Evolutionary conservation across 2,888 invertebrate species (phyloP).

Genomic region (Serripes groenlandicus): DNA sequence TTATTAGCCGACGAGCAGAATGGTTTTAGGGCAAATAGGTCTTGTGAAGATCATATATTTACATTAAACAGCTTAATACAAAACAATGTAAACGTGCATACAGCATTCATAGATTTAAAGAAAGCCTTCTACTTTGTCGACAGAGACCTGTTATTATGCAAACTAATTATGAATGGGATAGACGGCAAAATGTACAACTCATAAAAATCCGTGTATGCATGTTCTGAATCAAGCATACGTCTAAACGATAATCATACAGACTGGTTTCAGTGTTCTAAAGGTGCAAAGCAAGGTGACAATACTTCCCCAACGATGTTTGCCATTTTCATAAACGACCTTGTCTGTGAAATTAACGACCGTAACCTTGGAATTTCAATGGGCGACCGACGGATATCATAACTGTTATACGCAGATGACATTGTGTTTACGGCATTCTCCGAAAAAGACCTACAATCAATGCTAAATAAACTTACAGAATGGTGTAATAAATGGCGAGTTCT

Average conservation of each 20-base stretch:
- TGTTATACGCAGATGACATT: conserved; percentile 46
- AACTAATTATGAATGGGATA: conserved; percentile 31
- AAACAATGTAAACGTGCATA: conserved; percentile 13
- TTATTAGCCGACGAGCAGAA: no score
- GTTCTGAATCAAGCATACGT: background rate
- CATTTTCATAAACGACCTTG: conserved; percentile 37
- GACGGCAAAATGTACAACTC: conserved; percentile 43
- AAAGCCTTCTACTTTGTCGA: conserved; percentile 28
- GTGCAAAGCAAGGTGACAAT: conserved; percentile 36
- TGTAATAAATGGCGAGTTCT: conserved; percentile 36
- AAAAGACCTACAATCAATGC: conserved; percentile 41
- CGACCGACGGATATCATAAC: conserved; percentile 17
- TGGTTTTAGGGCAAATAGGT: conserved; percentile 36
- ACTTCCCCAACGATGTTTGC: conserved; percentile 46
- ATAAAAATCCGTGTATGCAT: background rate
- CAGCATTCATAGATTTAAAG: conserved; percentile 30
- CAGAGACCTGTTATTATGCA: conserved; percentile 41
- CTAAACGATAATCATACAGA: conserved; percentile 35
- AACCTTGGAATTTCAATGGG: conserved; percentile 22
- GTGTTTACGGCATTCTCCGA: conserved; percentile 19
- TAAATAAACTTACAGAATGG: no score
- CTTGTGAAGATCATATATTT: conserved; percentile 54
- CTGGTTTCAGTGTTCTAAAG: conserved; percentile 31
- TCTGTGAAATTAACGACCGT: conserved; percentile 32
- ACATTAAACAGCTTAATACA: conserved; percentile 33